phyloP scores from a whole-genome alignment of 2,113 vertebrate genomes.

The Eretmochelys imbricata region DNA sequence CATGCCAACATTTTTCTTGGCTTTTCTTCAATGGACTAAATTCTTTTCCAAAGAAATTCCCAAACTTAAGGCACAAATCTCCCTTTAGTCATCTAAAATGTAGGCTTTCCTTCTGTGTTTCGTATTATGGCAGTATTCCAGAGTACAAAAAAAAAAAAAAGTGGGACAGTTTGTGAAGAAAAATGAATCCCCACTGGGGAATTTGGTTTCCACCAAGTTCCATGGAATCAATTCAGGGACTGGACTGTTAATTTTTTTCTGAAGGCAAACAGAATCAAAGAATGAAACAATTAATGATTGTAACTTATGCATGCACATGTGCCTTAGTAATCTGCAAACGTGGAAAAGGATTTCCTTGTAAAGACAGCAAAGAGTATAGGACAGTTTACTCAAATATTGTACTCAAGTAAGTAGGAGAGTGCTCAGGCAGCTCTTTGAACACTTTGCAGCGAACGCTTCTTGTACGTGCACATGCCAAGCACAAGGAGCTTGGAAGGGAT shows the following conservation, averaged over 20 bases:
- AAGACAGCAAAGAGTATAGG: background rate
- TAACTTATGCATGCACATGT: background rate
- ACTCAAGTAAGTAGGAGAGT: background rate
- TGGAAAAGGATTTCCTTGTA: conserved; percentile 9
- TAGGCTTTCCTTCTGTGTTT: conserved; percentile 52
- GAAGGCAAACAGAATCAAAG: background rate
- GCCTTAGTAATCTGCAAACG: fast-evolving
- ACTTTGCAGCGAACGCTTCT: background rate
- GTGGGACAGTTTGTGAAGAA: conserved; percentile 26
- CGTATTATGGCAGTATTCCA: conserved; percentile 56
- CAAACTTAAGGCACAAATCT: conserved; percentile 43
- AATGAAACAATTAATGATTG: conserved; percentile 8
- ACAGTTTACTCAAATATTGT: background rate
- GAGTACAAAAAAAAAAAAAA: conserved; percentile 31
- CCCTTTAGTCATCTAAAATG: conserved; percentile 21
- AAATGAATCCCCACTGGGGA: conserved; percentile 36
- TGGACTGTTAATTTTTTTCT: background rate
- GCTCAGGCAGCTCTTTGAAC: background rate
- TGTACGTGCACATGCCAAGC: background rate
- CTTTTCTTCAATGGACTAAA: conserved; percentile 6
- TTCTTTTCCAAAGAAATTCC: conserved; percentile 58
- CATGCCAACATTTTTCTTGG: background rate
- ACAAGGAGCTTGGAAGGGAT: background rate
- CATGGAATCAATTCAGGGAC: conserved; percentile 49
- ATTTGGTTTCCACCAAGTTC: conserved; percentile 39